Conservation (phyloP, 2,113 vertebrate species). For the Rhineura floridana region DNA sequence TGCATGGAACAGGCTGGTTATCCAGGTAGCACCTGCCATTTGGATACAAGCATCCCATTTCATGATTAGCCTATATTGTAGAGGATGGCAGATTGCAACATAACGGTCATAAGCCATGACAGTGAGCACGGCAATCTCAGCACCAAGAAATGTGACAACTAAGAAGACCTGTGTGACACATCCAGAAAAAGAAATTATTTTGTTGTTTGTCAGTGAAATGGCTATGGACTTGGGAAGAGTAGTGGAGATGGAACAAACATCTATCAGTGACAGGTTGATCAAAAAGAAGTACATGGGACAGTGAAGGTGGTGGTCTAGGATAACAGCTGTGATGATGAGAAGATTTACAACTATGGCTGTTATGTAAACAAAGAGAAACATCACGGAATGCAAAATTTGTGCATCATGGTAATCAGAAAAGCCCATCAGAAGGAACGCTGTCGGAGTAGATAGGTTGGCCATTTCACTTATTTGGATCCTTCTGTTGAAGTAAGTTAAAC, state of each 20-base stretch:
- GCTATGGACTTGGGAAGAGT: background rate
- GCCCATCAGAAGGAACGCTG: background rate
- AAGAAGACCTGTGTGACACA: background rate
- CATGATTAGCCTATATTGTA: background rate
- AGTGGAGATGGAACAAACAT: background rate
- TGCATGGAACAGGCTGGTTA: background rate
- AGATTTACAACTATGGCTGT: background rate
- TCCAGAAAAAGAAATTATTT: background rate
- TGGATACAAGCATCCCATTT: background rate
- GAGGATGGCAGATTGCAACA: background rate
- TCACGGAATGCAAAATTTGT: background rate
- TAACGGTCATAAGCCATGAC: conserved; percentile 5
- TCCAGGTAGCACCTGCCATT: background rate
- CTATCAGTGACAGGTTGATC: background rate
- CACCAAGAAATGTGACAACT: background rate
- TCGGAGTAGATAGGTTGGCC: background rate
- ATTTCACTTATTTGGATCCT: no score
- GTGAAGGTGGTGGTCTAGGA: background rate
- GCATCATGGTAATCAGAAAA: background rate
- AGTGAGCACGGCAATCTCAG: background rate
- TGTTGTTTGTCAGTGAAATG: background rate
- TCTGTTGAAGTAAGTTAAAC: no score
- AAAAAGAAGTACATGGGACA: conserved; percentile 14
- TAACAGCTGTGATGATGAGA: background rate
- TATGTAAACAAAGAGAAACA: background rate